Evolutionary conservation across 2,888 invertebrate species (phyloP).

Genomic region (Ramazzottius varieornatus): DNA sequence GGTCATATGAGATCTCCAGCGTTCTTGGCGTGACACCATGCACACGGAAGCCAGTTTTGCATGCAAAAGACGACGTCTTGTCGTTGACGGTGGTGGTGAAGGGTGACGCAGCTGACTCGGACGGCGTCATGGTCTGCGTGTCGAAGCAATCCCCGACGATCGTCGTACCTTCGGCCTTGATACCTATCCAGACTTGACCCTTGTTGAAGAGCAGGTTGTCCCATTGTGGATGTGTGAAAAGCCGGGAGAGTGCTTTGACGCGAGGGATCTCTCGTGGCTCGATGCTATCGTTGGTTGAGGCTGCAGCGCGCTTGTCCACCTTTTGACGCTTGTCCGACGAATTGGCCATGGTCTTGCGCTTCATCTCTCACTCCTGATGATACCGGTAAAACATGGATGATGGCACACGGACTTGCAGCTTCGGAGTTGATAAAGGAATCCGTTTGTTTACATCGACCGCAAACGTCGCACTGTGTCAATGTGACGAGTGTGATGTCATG

Average conservation of each 20-base stretch:
- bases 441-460: too few species aligned
- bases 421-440: too few species aligned
- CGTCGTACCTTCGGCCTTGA: background rate
- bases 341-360: too few species aligned
- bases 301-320: too few species aligned
- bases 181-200: background rate
- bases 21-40: background rate
- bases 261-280: background rate
- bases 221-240: background rate
- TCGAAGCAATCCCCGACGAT: background rate
- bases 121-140: background rate
- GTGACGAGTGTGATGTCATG: too few species aligned
- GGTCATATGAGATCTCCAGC: background rate
- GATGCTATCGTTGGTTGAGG: too few species aligned
- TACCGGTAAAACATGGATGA: too few species aligned
- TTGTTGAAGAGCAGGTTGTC: background rate
- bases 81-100: background rate
- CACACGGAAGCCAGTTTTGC: background rate
- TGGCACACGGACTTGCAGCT: too few species aligned
- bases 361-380: too few species aligned
- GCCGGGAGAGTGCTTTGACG: background rate
- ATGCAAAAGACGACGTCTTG: background rate
- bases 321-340: too few species aligned
- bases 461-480: too few species aligned
- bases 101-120: background rate